These are phyloP conservation scores for Halocynthia aurantium DNA, from an alignment of 23 tunicate species.

Conservation along the genomic window DNA sequence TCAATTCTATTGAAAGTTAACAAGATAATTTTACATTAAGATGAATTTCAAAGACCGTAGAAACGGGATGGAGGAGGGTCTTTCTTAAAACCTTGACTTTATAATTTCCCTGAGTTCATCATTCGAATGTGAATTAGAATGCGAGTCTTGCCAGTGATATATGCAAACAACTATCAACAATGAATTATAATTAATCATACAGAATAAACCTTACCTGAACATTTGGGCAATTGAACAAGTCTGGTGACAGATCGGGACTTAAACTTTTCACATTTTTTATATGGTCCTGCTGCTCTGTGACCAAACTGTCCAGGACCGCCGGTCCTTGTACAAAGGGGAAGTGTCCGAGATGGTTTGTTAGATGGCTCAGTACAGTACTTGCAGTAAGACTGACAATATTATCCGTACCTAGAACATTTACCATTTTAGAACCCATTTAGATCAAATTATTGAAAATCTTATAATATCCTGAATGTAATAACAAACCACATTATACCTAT, in stretches of 20 bases:
- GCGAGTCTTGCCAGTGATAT: background rate
- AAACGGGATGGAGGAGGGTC: no score
- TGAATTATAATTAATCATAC: background rate
- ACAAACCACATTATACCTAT: conserved; percentile 2
- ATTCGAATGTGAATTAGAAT: no score
- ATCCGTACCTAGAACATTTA: conserved; percentile 15
- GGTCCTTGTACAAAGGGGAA: conserved; percentile 81
- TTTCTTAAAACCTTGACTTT: no score
- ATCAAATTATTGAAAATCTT: background rate
- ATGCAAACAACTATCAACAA: background rate
- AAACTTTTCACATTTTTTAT: conserved; percentile 4
- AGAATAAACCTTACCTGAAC: conserved; percentile 61
- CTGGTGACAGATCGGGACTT: conserved; percentile 32
- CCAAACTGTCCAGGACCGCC: conserved; percentile 60
- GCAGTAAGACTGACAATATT: conserved; percentile 69
- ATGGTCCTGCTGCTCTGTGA: conserved; percentile 78
- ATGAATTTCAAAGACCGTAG: no score
- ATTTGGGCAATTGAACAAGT: conserved; percentile 68
- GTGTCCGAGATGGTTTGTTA: conserved; percentile 86
- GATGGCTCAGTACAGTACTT: conserved; percentile 60
- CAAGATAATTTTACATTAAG: background rate
- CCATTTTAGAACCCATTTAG: background rate
- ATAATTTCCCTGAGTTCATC: background rate
- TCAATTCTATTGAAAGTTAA: background rate
- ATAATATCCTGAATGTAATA: no score